phyloP scores from a whole-genome alignment of 2,888 invertebrate genomes.

The Drosophila siamana region DNA sequence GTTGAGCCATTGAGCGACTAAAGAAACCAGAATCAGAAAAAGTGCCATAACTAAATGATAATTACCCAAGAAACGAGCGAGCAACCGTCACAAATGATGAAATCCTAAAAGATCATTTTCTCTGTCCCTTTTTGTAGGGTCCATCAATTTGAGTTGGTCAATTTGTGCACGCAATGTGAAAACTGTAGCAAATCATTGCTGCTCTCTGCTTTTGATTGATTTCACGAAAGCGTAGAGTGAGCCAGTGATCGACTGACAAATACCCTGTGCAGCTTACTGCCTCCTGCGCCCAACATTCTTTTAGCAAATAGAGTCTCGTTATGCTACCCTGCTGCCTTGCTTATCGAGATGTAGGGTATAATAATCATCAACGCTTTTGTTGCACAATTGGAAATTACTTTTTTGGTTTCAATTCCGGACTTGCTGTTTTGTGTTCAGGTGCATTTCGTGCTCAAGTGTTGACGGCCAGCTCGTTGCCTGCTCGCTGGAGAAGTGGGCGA shows the following conservation, averaged over 20 bases:
- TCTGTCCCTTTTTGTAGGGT: constrained; percentile 3
- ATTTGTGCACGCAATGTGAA: constrained; percentile 65
- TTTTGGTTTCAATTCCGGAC: constrained; percentile 34
- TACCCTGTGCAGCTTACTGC: constrained; percentile 1
- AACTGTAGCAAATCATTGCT: constrained; percentile 59
- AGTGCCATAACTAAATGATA: constrained; percentile 80
- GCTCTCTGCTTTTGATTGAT: constrained; percentile 53
- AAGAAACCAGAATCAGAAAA: constrained; percentile 52
- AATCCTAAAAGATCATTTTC: constrained; percentile 42
- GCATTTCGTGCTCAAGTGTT: constrained; percentile 67
- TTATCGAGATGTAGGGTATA: constrained; percentile 19
- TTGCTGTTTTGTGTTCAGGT: constrained; percentile 16
- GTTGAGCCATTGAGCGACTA: not conserved
- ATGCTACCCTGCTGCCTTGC: not conserved
- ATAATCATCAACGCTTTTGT: constrained; percentile 40
- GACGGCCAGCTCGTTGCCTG: constrained; percentile 10
- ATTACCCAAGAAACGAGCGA: constrained; percentile 44
- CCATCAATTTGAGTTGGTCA: constrained; percentile 55
- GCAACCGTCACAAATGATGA: constrained; percentile 43
- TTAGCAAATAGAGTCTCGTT: too few species aligned
- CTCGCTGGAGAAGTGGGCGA: not conserved
- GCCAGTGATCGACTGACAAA: not conserved
- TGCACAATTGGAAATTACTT: constrained; percentile 54
- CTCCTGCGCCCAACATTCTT: too few species aligned
- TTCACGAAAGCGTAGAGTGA: constrained; percentile 7